phyloP scores from a whole-genome alignment of 2,113 vertebrate species.

The Charina bottae region DNA sequence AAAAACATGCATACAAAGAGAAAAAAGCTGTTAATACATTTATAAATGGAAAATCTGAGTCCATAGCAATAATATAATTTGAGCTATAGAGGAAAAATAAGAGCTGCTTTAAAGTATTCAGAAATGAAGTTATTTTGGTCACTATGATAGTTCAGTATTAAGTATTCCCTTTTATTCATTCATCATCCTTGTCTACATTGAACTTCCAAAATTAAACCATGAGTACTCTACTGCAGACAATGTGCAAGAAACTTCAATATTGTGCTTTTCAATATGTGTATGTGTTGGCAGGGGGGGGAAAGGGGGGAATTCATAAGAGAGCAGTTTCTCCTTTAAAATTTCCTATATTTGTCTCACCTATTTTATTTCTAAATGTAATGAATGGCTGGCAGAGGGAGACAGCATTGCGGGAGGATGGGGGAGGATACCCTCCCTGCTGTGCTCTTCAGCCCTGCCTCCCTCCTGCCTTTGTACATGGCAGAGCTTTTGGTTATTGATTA shows the following conservation, averaged over 20 bases:
- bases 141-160: neutral
- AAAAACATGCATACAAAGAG: neutral
- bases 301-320: neutral
- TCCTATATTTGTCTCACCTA: neutral
- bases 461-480: neutral
- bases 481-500: neutral
- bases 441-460: neutral
- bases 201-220: slow-evolving; percentile 32
- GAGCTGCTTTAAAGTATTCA: slow-evolving; percentile 26
- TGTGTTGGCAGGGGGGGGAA: neutral
- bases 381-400: neutral
- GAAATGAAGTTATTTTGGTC: slow-evolving; percentile 24
- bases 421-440: neutral
- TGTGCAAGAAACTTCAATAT: neutral
- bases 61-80: neutral
- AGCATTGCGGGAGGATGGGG: neutral
- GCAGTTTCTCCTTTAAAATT: neutral
- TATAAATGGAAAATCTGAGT: slow-evolving; percentile 21
- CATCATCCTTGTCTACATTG: slow-evolving; percentile 13
- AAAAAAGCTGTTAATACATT: slow-evolving; percentile 18
- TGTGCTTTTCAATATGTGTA: slow-evolving; percentile 29
- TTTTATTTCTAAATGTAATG: neutral
- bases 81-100: slow-evolving; percentile 26
- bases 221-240: neutral
- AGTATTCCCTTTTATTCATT: slow-evolving; percentile 33